Percentiles rank a stretch among this genome's conserved stretches.
These are phyloP conservation scores for Ondatra zibethicus DNA, from an alignment of 2,113 vertebrate genomes.

Conservation along the genomic window DNA sequence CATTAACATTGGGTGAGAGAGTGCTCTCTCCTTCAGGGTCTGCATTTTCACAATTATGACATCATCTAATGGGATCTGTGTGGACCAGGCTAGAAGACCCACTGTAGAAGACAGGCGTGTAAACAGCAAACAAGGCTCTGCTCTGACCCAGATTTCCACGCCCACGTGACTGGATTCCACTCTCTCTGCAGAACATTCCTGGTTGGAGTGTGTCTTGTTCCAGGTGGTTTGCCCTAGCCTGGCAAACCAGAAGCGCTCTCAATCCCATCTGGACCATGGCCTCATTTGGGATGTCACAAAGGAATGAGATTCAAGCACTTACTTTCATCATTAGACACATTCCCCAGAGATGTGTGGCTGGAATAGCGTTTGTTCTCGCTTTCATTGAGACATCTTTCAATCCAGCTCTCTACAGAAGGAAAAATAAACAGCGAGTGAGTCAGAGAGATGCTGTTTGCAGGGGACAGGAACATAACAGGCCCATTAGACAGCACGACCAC, in stretches of 20 bases:
- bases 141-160: neutral
- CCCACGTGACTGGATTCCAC: neutral
- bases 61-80: neutral
- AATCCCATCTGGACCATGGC: neutral
- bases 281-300: neutral
- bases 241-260: neutral
- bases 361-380: conserved; percentile 98
- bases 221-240: neutral
- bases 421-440: conserved; percentile 47
- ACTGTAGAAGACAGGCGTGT: neutral
- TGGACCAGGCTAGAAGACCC: neutral
- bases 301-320: conserved; percentile 86
- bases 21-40: neutral
- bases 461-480: conserved; percentile 30
- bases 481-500: neutral
- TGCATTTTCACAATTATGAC: neutral
- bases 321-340: conserved; percentile 99
- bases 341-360: conserved; percentile 97
- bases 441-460: conserved; percentile 19
- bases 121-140: neutral
- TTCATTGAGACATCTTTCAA: conserved; percentile 99
- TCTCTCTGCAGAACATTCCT: neutral
- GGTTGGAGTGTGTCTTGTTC: neutral
- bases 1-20: neutral
- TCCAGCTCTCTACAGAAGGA: conserved; percentile 97